Percentiles rank a stretch among this genome's conserved stretches.
These are phyloP conservation scores for Trinorchestia longiramus DNA, from an alignment of 1,140 invertebrate species.

Conservation along the genomic window DNA sequence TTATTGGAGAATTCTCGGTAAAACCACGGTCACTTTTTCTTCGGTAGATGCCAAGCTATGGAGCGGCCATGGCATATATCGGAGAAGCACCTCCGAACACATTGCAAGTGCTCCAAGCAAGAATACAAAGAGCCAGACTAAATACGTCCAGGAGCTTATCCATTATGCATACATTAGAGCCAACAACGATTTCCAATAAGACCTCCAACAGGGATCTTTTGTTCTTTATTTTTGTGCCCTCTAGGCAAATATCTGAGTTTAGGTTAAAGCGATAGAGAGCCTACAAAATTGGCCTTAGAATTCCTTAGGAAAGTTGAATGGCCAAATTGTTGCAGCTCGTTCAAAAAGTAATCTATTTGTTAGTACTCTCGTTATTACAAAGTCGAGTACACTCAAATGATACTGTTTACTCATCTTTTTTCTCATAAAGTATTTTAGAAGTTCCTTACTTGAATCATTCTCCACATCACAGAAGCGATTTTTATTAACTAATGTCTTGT, in stretches of 20 bases:
- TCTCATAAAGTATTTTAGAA: too few relatives aligned
- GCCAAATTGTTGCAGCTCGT: not conserved
- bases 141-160: constrained; percentile 47
- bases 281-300: constrained; percentile 4
- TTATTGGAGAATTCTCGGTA: constrained; percentile 29
- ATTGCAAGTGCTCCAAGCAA: constrained; percentile 12
- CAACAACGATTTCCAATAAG: constrained; percentile 51
- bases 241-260: constrained; percentile 49
- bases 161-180: constrained; percentile 55
- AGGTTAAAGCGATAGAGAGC: constrained; percentile 4
- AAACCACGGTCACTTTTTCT: not conserved
- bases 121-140: constrained; percentile 52
- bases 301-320: not conserved
- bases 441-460: too few relatives aligned
- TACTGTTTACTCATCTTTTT: not conserved
- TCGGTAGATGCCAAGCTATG: not conserved
- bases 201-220: constrained; percentile 46
- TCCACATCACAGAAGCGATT: too few relatives aligned
- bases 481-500: too few relatives aligned
- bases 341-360: not conserved
- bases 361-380: not conserved
- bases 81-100: constrained; percentile 31
- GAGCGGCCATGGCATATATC: constrained; percentile 27
- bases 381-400: not conserved
- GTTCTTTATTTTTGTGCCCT: constrained; percentile 43